Percentiles rank a stretch among this genome's conserved stretches.
Evolutionary conservation across 1,140 invertebrate genomes (phyloP).

Genomic region (Rhyzopertha dominica): DNA sequence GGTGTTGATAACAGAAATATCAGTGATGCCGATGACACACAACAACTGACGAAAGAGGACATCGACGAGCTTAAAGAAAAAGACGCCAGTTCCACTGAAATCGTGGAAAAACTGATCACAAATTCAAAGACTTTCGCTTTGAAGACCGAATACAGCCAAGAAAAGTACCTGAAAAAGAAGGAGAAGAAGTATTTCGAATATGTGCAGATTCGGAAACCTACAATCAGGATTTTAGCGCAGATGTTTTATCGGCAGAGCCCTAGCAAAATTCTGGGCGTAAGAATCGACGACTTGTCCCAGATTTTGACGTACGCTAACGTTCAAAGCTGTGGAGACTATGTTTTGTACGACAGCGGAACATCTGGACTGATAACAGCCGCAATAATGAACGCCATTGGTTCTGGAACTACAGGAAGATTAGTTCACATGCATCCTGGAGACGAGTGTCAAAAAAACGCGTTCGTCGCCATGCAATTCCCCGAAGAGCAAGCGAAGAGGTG

Average conservation of each 20-base stretch:
- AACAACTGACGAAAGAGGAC: constrained; percentile 76
- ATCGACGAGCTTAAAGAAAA: constrained; percentile 71
- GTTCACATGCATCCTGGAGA: constrained; percentile 77
- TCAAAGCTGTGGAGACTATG: constrained; percentile 62
- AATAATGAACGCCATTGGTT: constrained; percentile 68
- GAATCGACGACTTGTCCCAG: constrained; percentile 83
- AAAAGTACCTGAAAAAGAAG: constrained; percentile 93
- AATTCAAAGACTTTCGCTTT: constrained; percentile 82
- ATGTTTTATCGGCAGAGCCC: constrained; percentile 74
- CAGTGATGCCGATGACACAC: constrained; percentile 77
- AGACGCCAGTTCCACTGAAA: constrained; percentile 71
- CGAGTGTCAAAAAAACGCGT: constrained; percentile 67
- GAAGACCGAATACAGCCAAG: constrained; percentile 90
- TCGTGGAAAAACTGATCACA: constrained; percentile 79
- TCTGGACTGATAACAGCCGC: constrained; percentile 77
- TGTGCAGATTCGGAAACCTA: constrained; percentile 69
- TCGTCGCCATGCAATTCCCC: constrained; percentile 73
- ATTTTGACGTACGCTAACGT: constrained; percentile 78
- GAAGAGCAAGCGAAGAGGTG: constrained; percentile 61
- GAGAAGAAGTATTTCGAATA: constrained; percentile 84
- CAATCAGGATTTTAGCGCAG: constrained; percentile 66
- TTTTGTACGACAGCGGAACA: constrained; percentile 84
- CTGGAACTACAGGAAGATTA: constrained; percentile 55
- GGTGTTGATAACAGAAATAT: constrained; percentile 83
- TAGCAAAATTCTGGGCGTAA: constrained; percentile 70